A percentile compares a stretch with the other conserved stretches of the same genome.
phyloP scores from a whole-genome alignment of 2,888 invertebrate genomes.

The Emesis furor region DNA sequence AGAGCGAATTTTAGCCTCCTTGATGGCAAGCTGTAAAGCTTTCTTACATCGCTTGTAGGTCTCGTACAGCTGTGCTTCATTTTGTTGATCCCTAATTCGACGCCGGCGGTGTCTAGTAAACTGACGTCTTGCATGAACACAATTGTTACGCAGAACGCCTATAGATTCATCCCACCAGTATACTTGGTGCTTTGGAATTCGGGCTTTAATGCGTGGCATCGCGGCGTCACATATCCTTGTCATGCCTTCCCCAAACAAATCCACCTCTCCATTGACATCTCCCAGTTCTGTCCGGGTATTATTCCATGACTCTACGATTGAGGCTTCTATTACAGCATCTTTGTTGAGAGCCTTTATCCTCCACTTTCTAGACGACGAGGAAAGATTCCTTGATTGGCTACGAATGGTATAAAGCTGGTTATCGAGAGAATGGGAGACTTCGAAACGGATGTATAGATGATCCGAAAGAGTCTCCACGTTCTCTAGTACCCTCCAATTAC shows the following conservation, averaged over 20 bases:
- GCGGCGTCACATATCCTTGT: no score
- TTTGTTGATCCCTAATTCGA: no score
- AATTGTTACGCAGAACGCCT: no score
- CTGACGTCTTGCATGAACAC: no score
- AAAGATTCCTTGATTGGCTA: neutral
- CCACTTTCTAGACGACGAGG: neutral
- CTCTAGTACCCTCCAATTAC: neutral
- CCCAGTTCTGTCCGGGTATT: no score
- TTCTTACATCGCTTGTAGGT: neutral
- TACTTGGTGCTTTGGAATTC: no score
- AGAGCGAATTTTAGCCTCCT: neutral
- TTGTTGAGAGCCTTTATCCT: neutral
- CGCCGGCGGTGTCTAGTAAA: no score
- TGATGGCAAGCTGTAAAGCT: neutral
- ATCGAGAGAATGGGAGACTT: neutral
- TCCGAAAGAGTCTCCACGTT: neutral
- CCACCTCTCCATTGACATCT: no score
- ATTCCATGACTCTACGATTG: neutral
- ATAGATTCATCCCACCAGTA: no score
- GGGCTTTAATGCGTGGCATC: no score
- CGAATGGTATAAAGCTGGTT: neutral
- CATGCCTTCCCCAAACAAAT: no score
- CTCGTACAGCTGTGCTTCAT: no score
- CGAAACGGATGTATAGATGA: neutral
- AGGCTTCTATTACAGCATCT: constrained; percentile 14